These are phyloP conservation scores for Synanthedon myopaeformis DNA, from an alignment of 2,888 invertebrate genomes.

Conservation along the genomic window DNA sequence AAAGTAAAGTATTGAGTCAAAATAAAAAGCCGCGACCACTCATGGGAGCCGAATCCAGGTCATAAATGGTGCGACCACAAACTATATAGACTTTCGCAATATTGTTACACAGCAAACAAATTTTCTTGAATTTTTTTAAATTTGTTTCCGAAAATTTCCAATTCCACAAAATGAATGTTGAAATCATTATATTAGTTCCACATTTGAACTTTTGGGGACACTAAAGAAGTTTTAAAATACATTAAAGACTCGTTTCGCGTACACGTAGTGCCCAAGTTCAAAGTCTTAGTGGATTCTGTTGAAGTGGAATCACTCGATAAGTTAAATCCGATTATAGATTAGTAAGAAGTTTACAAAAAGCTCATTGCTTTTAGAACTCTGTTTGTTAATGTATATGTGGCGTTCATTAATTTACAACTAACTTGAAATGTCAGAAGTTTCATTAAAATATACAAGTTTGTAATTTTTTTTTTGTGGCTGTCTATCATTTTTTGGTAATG, in stretches of 20 bases:
- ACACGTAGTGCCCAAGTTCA: conserved; percentile 10
- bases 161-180: too few species aligned
- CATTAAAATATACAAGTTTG: too few species aligned
- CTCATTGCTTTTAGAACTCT: conserved; percentile 5
- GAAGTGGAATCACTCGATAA: conserved; percentile 16
- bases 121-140: too few species aligned
- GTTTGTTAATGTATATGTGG: not conserved
- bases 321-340: conserved; percentile 30
- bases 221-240: too few species aligned
- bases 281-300: conserved; percentile 10
- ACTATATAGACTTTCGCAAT: conserved; percentile 7
- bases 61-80: conserved; percentile 37
- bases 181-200: too few species aligned
- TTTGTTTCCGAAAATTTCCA: too few species aligned
- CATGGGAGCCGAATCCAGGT: conserved; percentile 50
- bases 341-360: conserved; percentile 17
- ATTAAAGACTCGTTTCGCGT: too few species aligned
- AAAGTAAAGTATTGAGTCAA: conserved; percentile 49
- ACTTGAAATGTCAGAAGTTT: too few species aligned
- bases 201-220: too few species aligned
- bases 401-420: not conserved
- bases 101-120: too few species aligned
- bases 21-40: conserved; percentile 32
- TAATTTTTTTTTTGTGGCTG: too few species aligned
- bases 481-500: too few species aligned